Evolutionary conservation across 2,113 vertebrate species (phyloP), one percentile per base, ranked within the genome.

Genomic region (Barnardius zonarius): DNA sequence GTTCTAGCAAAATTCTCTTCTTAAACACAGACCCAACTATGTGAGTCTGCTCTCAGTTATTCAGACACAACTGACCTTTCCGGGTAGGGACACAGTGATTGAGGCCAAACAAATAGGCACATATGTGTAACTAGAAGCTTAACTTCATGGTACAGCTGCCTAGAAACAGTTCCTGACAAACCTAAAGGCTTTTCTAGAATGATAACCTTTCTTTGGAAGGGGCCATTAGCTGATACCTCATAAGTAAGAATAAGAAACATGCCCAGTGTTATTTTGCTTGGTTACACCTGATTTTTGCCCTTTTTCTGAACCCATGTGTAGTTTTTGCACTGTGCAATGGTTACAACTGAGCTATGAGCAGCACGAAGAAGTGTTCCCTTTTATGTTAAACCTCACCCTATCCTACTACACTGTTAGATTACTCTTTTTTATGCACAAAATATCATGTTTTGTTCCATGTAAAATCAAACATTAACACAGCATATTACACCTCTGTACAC

Each of bases 61-160:
- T 43, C n/a, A 69, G 61, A 14, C 33, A 31, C 27, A 19, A 76
- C 0, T 31, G 72, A 3, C 13, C 28, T n/a, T n/a, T 5, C 46
- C 35, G 25, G 46, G 54, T 41, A 54, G 54, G 41, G 14, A 12
- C 5, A 9, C 44, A 5, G 61, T 25, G 61, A 41, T 0, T 18
- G 73, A 92, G 69, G 59, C 64, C 82, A 80, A 44, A 31, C 43
- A 35, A 41, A 13, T 13, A 27, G 11, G 52, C 31, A 11, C 6
- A 10, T 0, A 8, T 9, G 5, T 11, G 37, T 3, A 27, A 75
- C 30, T 0, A 11, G 51, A 44, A 44, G 23, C 13, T 63, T 17
- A 9, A 54, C 27, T 44, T 35, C 14, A 10, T 2, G 17, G 35
- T 6, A 25, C 14, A 75, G 41, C 48, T 48, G 3, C 3, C 46